Evolutionary conservation across 2,113 vertebrate genomes (phyloP), one percentile per base, ranked within the genome.

Genomic region (Urocolius indicus): DNA sequence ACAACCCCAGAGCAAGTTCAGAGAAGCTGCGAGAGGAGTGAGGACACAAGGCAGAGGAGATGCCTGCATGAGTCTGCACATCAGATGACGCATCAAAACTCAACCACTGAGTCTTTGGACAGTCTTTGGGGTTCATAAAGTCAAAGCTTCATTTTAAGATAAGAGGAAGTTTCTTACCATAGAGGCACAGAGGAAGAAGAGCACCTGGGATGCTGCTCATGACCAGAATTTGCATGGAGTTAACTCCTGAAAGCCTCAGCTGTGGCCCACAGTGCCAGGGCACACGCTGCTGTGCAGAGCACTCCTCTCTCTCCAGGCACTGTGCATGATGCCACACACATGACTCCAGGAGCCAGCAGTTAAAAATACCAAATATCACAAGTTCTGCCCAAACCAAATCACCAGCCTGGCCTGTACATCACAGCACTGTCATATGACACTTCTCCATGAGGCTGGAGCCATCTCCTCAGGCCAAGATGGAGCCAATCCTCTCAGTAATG

Each of bases 221-320:
- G 1, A 21, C 14, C 76, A 88, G 38, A 45, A 30, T 20, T 23
- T 34, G 63, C 23, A 4, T 2, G 9, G 82, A 66, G 71, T 34
- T 32, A 45, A 13, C 10, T 7, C n/a, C 74, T 10, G 23, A 74
- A 67, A 81, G 21, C 17, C 65, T 52, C 58, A 20, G 71, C 63
- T 34, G 4, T 0, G 5, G 30, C 7, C 17, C 49, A 32, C 17
- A 4, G 0, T 0, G 7, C 4, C 13, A 8, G 69, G 51, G 59
- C 5, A 16, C 62, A 11, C 27, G 0, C n/a, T 12, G 51, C 67
- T 0, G 1, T 3, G 32, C 59, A 21, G 15, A 1, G 1, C 0
- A 3, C 84, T 63, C 43, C 43, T 24, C 86, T 29, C 66, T 24
- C 86, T 29, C 66, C 87, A 76, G 75, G 34, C 69, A 34, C 78